Percentiles rank a stretch among this genome's conserved stretches.
Evolutionary conservation across 2,113 vertebrate genomes (phyloP).

Genomic region (Myotis lucifugus): DNA sequence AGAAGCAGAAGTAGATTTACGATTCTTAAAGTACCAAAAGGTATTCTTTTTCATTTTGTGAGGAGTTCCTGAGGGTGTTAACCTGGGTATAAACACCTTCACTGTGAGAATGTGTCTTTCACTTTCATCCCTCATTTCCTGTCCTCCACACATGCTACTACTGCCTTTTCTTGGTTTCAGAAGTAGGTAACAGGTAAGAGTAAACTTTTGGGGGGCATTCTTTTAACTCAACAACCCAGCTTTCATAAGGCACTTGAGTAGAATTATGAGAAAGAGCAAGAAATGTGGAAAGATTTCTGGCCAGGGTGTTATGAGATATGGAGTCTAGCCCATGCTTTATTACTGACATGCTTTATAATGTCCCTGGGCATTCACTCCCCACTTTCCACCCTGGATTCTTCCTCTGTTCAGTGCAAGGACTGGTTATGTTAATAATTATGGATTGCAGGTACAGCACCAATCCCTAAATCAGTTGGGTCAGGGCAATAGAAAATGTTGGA

Average conservation of each 20-base stretch:
- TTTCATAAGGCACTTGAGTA: not conserved
- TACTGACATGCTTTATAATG: rapidly evolving
- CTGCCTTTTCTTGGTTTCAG: not conserved
- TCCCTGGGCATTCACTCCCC: not conserved
- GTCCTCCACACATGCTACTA: not conserved
- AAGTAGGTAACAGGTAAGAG: not conserved
- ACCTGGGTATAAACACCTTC: not conserved
- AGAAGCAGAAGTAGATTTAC: not conserved
- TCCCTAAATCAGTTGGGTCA: not conserved
- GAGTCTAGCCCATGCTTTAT: no score
- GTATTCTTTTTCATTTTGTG: not conserved
- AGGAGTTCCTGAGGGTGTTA: not conserved
- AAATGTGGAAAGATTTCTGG: not conserved
- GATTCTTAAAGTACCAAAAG: not conserved
- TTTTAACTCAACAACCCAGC: not conserved
- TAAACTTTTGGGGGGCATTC: not conserved
- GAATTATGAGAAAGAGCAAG: not conserved
- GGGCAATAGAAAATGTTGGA: not conserved
- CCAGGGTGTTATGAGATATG: not conserved
- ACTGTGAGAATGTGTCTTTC: not conserved
- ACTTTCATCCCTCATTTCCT: not conserved
- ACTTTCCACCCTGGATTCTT: not conserved
- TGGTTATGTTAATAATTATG: not conserved
- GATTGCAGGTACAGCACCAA: not conserved
- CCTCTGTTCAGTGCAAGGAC: not conserved